phyloP scores from a whole-genome alignment of 1,140 invertebrate genomes.

The Zaprionus gabonicus region DNA sequence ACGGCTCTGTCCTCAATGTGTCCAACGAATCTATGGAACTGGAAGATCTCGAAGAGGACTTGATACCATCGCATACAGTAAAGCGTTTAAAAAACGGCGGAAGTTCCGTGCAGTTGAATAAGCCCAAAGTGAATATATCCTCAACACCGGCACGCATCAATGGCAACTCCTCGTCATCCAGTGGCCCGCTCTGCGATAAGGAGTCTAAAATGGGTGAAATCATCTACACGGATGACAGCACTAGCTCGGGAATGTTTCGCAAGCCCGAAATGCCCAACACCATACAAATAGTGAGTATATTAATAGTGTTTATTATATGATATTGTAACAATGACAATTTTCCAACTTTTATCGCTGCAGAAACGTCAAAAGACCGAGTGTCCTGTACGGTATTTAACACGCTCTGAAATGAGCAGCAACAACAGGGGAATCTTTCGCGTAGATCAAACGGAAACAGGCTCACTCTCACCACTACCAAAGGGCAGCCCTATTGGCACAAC shows the following conservation, averaged over 20 bases:
- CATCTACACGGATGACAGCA: slow-evolving; percentile 79
- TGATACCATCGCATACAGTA: slow-evolving; percentile 76
- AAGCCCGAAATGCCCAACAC: slow-evolving; percentile 77
- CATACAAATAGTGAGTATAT: slow-evolving; percentile 53
- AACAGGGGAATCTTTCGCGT: slow-evolving; percentile 74
- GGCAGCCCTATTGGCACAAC: slow-evolving; percentile 16
- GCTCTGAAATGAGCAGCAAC: slow-evolving; percentile 59
- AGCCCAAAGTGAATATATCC: slow-evolving; percentile 52
- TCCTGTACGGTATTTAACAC: slow-evolving; percentile 74
- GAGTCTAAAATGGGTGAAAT: slow-evolving; percentile 76
- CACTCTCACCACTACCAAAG: slow-evolving; percentile 41
- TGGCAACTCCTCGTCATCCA: slow-evolving; percentile 55
- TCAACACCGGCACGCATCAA: slow-evolving; percentile 58
- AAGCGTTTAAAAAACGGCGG: slow-evolving; percentile 82
- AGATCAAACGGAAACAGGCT: slow-evolving; percentile 28
- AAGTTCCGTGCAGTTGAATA: slow-evolving; percentile 79
- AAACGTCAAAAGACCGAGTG: slow-evolving; percentile 67
- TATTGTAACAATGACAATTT: not conserved
- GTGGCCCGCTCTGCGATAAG: slow-evolving; percentile 8
- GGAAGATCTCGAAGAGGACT: slow-evolving; percentile 79
- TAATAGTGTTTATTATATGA: not conserved
- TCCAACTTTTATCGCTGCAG: slow-evolving; percentile 38
- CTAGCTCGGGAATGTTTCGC: slow-evolving; percentile 76
- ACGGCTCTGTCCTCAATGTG: slow-evolving; percentile 73
- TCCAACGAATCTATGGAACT: slow-evolving; percentile 75